Evolutionary conservation across 1,140 invertebrate genomes (phyloP), one percentile per base, ranked within the genome.

Genomic region (Meteorus sp.): DNA sequence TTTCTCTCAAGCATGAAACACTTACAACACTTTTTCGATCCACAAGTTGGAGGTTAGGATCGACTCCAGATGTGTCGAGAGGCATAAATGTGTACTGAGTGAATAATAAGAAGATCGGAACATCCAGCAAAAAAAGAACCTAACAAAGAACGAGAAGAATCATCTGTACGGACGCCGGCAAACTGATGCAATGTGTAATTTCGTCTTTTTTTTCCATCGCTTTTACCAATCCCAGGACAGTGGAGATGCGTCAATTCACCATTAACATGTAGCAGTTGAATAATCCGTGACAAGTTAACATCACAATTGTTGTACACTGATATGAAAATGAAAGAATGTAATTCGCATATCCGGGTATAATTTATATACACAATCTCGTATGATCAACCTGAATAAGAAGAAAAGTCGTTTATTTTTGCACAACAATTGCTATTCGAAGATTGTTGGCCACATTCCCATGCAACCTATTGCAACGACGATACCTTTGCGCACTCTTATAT

Each of bases 1-100:
- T 15, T 48, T 11, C 15, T 20, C 9, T 3, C 8, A 41, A 1
- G 15, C 37, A 41, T 41, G 15, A 41, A 13, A 44, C 8, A 39
- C 17, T 15, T 39, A 11, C 17, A 44, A 4, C 27, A 29, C 4
- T 29, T 9, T 29, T 29, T 29, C 27, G 35, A 48, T 48, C 22
- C 23, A 48, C 45, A 48, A 48, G 45, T 25, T 29, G 45, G 47
- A 35, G 27, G 47, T 51, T 51, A 51, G 50, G 13, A 52, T 52
- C 31, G 50, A 37, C 50, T 35, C 15, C 50, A 52, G 50, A 52
- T 52, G 50, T 52, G 3, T 8, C 13, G 31, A 52, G 50, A 6
- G 37, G 37, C n/a, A 52, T 31, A 37, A 52, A 35, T 52, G 19
- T 37, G 20, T 11, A 23, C 8, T 23, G 22, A n/a, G n/a, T n/a